Base-by-base conservation (phyloP, 1,140 invertebrate genomes). In the Aphaenogaster floridana region DNA sequence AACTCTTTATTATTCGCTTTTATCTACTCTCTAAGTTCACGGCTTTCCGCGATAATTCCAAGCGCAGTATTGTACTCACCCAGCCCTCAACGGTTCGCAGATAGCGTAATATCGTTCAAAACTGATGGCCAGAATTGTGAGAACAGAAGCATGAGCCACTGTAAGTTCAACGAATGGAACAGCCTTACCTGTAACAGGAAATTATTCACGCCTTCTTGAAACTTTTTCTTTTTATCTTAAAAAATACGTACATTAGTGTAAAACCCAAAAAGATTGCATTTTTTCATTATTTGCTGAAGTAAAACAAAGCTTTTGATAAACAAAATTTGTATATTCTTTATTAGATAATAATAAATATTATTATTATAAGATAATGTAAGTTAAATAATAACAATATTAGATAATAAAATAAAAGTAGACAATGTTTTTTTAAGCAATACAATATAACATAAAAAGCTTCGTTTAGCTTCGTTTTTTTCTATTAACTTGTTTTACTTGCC, bases 71-170 rank as follows among this genome's bases (percentile, higher is more conserved):
- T 45, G 42, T 11, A 88, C 92, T 94, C 90, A 95, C 89, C 98
- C 97, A 0, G 98, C 98, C 91, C 98, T 97, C 61, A 99, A 95
- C 0, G 98, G 99, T 91, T 98, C 97, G 94, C 98, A 99, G 92
- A 99, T 99, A 42, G 98, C 98, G 95, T 99, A 99, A 95, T 99
- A 99, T 7, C 99, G 96, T 94, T 99, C 99, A 93, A 99, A 98
- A 94, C 98, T 98, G 91, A 98, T 98, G 64, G 98, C 98, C 91
- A 99, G 95, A 88, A 99, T 99, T 15, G 98, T 99, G 42, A 99
- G 95, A 1, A 99, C 98, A 4, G 98, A 99, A 15, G 98, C 98
- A 94, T 99, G 98, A 1, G 98, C 98, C 21, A 99, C 98, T 0
- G 98, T 98, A 91, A 99, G 96, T 95, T 99, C 98, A 59, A 99